Conservation (phyloP, 2,797 vertebrate species). For the Acanthopagrus latus region DNA sequence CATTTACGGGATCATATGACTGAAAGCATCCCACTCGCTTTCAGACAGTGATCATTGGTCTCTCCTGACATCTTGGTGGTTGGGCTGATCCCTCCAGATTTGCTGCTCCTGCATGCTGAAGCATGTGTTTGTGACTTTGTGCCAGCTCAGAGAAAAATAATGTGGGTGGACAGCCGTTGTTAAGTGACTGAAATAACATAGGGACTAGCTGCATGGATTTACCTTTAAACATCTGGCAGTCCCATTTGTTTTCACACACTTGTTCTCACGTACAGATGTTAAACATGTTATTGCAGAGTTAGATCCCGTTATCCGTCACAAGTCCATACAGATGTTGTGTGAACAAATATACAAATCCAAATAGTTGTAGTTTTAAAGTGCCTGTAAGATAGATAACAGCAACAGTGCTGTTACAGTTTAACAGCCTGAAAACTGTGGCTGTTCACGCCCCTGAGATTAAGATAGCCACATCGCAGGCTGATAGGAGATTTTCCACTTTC, state of each 20-base stretch:
- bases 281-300: background rate
- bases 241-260: background rate
- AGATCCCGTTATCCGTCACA: background rate
- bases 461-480: background rate
- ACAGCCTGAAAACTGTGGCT: background rate
- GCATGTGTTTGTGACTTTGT: conserved; percentile 40
- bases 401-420: background rate
- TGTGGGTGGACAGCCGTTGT: conserved; percentile 25
- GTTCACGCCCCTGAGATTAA: background rate
- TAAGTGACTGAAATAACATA: conserved; percentile 2
- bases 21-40: background rate
- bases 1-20: background rate
- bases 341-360: background rate
- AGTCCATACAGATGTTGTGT: background rate
- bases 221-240: background rate
- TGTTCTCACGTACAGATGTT: background rate
- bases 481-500: background rate
- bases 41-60: background rate
- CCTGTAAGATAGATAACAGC: background rate
- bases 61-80: conserved; percentile 33
- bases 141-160: conserved; percentile 36
- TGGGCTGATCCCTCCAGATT: conserved; percentile 25
- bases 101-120: conserved; percentile 42
- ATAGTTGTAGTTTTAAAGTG: background rate
- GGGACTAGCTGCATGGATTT: conserved; percentile 1